Evolutionary conservation across 2,113 vertebrate genomes (phyloP), one percentile per base, ranked within the genome.

Genomic region (Xiphias gladius): DNA sequence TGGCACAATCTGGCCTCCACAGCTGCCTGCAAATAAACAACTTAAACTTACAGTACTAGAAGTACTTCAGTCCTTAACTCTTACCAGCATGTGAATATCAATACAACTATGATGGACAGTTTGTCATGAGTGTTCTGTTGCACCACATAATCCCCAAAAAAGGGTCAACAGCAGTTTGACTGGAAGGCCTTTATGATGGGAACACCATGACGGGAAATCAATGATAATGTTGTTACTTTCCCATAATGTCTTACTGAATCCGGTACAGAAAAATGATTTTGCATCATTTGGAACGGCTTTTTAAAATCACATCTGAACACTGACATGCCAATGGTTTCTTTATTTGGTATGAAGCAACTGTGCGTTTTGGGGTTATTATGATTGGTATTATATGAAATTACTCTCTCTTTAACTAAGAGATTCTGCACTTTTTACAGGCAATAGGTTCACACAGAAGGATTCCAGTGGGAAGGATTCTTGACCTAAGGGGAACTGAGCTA

Each of bases 331-430:
- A 67, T 48, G 55, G 59, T 76, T 86, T 85, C 43, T 79, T 81
- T 75, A 84, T 86, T 80, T 88, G 75, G 75, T 89, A 87, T 87
- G 77, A 88, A 87, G 86, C 77, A 82, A 82, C 61, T 66, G 48
- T 83, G 35, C 30, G 74, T 73, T 68, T 86, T 64, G 20, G 17
- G 14, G 37, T 71, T 19, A 35, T 57, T 59, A 43, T 55, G 26
- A 50, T 7, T 48, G 64, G 50, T 63, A 55, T 58, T 73, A 12
- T 63, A 48, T 58, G 1, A 64, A 68, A 63, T 66, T 8, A 11
- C 2, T 48, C 26, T 41, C 20, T 76, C 11, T 39, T 28, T 5
- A 46, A 43, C 12, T 2, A 32, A 46, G 20, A 61, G 0, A 41
- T 19, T 20, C 7, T 6, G 37, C n/a, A 35, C 17, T 39, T 46